Evolutionary conservation across 1,140 invertebrate genomes (phyloP).

Genomic region (Zaprionus kolodkinae): DNA sequence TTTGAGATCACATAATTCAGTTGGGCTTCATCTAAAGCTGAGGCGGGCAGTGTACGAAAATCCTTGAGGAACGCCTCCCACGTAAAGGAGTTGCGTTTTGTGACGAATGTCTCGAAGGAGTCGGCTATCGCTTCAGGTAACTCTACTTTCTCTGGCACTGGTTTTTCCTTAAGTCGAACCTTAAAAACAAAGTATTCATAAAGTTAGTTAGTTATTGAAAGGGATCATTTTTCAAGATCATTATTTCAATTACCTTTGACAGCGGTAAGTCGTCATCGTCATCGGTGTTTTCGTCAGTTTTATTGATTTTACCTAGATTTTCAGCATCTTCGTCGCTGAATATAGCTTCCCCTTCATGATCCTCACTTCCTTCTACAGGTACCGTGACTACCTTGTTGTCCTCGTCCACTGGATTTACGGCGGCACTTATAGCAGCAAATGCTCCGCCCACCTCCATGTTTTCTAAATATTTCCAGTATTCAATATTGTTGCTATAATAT

Average conservation of each 20-base stretch:
- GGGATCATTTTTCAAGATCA: background rate
- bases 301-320: slow-evolving; percentile 84
- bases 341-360: slow-evolving; percentile 87
- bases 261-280: slow-evolving; percentile 95
- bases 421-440: slow-evolving; percentile 33
- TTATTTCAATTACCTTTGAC: slow-evolving; percentile 86
- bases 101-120: slow-evolving; percentile 78
- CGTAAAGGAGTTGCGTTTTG: slow-evolving; percentile 75
- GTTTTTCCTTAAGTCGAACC: slow-evolving; percentile 85
- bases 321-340: slow-evolving; percentile 94
- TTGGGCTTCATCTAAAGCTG: slow-evolving; percentile 75
- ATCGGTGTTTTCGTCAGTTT: slow-evolving; percentile 89
- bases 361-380: slow-evolving; percentile 43
- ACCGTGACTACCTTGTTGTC: slow-evolving; percentile 50
- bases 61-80: slow-evolving; percentile 82
- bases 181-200: slow-evolving; percentile 17
- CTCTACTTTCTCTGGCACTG: slow-evolving; percentile 83
- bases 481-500: background rate
- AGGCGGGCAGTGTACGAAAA: slow-evolving; percentile 71
- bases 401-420: slow-evolving; percentile 58
- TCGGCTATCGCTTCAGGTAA: slow-evolving; percentile 73
- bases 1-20: slow-evolving; percentile 81
- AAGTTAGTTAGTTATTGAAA: background rate
- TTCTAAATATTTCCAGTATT: slow-evolving; percentile 34
- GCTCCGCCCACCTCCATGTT: slow-evolving; percentile 43